Base-by-base conservation (phyloP, 2,888 invertebrate genomes). In the Gastracanthus pulcherrimus region DNA sequence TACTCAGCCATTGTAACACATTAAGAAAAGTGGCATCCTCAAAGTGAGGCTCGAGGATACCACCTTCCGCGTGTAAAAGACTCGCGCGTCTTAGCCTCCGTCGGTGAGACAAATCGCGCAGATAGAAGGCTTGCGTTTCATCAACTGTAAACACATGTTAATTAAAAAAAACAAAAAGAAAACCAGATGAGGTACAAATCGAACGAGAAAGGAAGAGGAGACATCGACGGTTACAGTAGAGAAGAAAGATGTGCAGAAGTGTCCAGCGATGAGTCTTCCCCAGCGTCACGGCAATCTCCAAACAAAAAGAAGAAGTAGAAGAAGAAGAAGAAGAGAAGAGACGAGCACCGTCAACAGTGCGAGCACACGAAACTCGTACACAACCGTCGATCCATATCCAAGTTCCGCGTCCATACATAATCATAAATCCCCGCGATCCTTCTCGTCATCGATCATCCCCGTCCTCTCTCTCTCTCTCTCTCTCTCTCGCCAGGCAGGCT, bases 281-380 rank as follows among this genome's bases (percentile, higher is more conserved):
- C 13, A 16, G 45, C n/a, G n/a, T 45, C n/a, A n/a, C n/a, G n/a
- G n/a, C n/a, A n/a, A n/a, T n/a, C n/a, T n/a, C n/a, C n/a, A n/a
- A n/a, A n/a, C n/a, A n/a, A n/a, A 34, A 80, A 70, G 51, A 76
- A 70, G 62, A 36, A 64, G 71, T 58, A 66, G 7, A 66, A 38
- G 3, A 38, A 66, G 11, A 23, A 66, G 19, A 41, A 36, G n/a
- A 69, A 58, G 23, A 45, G 23, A n/a, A 3, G 13, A 58, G 4
- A 36, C 36, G 36, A 60, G 19, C 75, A 80, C 75, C 34, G 70
- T 80, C 80, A 74, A 74, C 74, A 60, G 74, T 60, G 66, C 66
- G 26, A n/a, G n/a, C 34, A 31, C 3, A 34, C n/a, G n/a, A n/a
- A n/a, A n/a, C n/a, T n/a, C n/a, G n/a, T n/a, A n/a, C n/a, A n/a